A percentile compares a stretch with the other conserved stretches of the same genome.
Evolutionary conservation across 2,113 vertebrate genomes (phyloP).

Genomic region (Pterophyllum scalare): DNA sequence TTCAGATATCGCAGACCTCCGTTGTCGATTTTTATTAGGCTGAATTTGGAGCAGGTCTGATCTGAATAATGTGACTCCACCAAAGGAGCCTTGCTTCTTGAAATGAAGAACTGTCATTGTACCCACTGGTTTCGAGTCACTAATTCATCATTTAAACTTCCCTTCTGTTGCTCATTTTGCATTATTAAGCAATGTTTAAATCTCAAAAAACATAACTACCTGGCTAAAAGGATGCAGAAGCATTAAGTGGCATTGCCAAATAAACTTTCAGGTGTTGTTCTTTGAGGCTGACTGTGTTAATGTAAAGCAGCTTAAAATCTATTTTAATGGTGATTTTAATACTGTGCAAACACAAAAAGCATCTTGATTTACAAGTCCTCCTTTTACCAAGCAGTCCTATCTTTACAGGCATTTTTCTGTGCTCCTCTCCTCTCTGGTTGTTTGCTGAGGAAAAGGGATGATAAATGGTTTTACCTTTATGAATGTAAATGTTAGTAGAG

Average conservation of each 20-base stretch:
- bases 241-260: background rate
- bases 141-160: background rate
- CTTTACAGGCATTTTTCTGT: background rate
- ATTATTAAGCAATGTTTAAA: slow-evolving; percentile 3
- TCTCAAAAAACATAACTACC: background rate
- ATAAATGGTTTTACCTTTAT: slow-evolving; percentile 1
- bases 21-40: background rate
- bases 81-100: background rate
- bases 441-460: background rate
- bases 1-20: background rate
- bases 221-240: background rate
- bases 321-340: background rate
- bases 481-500: slow-evolving; percentile 5
- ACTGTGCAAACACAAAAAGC: background rate
- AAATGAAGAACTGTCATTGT: background rate
- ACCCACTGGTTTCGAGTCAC: background rate
- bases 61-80: background rate
- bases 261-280: background rate
- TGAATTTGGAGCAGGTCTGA: background rate
- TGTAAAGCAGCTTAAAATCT: background rate
- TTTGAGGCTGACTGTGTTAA: background rate
- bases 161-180: slow-evolving; percentile 3
- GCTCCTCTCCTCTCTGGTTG: background rate
- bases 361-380: background rate
- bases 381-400: background rate